Conservation (phyloP, 2,888 invertebrate species). For the Drosophila parthenogenetica region DNA sequence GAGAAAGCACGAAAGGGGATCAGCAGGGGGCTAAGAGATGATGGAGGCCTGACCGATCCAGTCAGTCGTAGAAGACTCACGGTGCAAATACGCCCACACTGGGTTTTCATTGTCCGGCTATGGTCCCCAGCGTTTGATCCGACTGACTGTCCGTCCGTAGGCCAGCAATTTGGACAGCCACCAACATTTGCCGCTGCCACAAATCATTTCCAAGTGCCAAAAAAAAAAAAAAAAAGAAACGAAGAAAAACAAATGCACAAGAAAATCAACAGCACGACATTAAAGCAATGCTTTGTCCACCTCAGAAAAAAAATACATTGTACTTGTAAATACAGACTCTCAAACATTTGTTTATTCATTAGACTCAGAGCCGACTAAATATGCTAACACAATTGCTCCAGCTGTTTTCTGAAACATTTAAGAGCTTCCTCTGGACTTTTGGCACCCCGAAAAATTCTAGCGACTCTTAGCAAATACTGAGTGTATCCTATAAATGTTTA, state of each 20-base stretch:
- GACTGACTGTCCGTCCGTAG: slow-evolving; percentile 24
- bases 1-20: background rate
- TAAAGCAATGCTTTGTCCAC: slow-evolving; percentile 55
- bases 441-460: background rate
- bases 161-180: slow-evolving; percentile 57
- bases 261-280: slow-evolving; percentile 46
- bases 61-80: slow-evolving; percentile 27
- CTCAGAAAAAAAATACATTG: slow-evolving; percentile 37
- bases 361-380: slow-evolving; percentile 28
- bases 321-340: background rate
- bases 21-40: background rate
- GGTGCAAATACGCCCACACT: slow-evolving; percentile 52
- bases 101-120: slow-evolving; percentile 53
- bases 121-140: slow-evolving; percentile 43
- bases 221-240: slow-evolving; percentile 42
- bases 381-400: slow-evolving; percentile 29
- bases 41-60: slow-evolving; percentile 16
- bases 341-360: slow-evolving; percentile 10
- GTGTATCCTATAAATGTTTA: background rate
- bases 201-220: slow-evolving; percentile 79
- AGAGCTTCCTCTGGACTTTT: slow-evolving; percentile 46
- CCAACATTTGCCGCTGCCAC: slow-evolving; percentile 68
- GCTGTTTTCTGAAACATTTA: slow-evolving; percentile 33
- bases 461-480: background rate
- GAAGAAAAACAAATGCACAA: slow-evolving; percentile 27